Evolutionary conservation across 2,113 vertebrate genomes (phyloP).

Genomic region (Verasper variegatus): DNA sequence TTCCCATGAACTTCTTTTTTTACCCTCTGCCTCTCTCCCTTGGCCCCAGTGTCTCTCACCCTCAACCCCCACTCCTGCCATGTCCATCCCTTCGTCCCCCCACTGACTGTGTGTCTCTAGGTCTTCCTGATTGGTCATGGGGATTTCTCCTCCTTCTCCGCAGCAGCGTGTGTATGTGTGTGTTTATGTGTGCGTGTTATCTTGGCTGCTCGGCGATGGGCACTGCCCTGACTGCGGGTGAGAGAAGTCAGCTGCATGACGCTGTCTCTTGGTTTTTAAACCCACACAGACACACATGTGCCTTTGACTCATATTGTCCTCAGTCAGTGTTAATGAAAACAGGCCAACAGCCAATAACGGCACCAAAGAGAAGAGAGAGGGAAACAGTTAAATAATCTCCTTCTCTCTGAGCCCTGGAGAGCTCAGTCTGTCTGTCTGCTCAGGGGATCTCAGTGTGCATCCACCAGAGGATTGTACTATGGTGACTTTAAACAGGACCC

Average conservation of each 20-base stretch:
- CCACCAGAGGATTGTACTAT: constrained; percentile 44
- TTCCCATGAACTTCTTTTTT: constrained; percentile 38
- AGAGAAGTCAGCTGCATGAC: constrained; percentile 42
- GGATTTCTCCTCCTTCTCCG: constrained; percentile 63
- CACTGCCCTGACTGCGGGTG: constrained; percentile 46
- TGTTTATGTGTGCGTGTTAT: neutral
- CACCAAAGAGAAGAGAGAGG: constrained; percentile 45
- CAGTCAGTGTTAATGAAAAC: constrained; percentile 44
- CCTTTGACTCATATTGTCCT: constrained; percentile 39
- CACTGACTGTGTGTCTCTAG: constrained; percentile 73
- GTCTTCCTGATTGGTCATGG: constrained; percentile 79
- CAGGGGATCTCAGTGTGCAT: constrained; percentile 48
- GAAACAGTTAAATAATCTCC: constrained; percentile 69
- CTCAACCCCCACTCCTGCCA: constrained; percentile 43
- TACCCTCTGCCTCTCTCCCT: constrained; percentile 13
- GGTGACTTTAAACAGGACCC: constrained; percentile 42
- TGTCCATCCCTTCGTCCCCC: constrained; percentile 57
- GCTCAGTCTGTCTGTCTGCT: constrained; percentile 39
- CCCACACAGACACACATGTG: constrained; percentile 6
- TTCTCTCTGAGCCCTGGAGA: constrained; percentile 45
- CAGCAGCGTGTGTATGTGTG: constrained; percentile 35
- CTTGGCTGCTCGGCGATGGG: constrained; percentile 27
- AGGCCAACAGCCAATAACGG: constrained; percentile 52
- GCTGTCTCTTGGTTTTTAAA: constrained; percentile 3
- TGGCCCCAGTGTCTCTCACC: constrained; percentile 31